phyloP scores from a whole-genome alignment of 2,888 invertebrate genomes.

The Autographa pulchrina region DNA sequence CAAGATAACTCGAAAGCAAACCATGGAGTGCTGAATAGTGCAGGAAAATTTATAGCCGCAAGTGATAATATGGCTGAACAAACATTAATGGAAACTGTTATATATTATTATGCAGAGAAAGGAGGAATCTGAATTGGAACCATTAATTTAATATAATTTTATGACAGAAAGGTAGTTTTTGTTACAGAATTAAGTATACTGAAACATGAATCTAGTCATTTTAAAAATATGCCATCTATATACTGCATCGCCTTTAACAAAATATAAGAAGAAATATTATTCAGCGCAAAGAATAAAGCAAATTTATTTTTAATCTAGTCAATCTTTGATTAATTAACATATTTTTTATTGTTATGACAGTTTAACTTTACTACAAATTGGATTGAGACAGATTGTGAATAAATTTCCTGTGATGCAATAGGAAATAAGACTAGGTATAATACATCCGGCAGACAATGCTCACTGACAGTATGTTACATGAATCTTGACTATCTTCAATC shows the following conservation, averaged over 20 bases:
- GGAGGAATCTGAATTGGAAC: constrained; percentile 39
- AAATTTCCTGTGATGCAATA: constrained; percentile 49
- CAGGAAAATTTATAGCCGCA: constrained; percentile 70
- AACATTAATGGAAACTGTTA: constrained; percentile 59
- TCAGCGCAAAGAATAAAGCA: no score
- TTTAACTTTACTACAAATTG: constrained; percentile 1
- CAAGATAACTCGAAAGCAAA: constrained; percentile 70
- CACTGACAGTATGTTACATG: constrained; percentile 39
- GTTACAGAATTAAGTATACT: neutral
- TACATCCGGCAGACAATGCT: constrained; percentile 38
- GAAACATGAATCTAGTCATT: no score
- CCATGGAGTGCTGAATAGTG: constrained; percentile 63
- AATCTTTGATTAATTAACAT: no score
- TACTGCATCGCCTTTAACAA: no score
- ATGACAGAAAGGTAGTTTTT: constrained; percentile 20
- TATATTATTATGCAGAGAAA: constrained; percentile 62
- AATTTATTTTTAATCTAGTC: no score
- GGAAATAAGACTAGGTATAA: constrained; percentile 48
- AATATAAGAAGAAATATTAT: no score
- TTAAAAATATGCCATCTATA: no score
- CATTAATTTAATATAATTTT: constrained; percentile 19
- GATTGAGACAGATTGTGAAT: constrained; percentile 23
- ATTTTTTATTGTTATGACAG: neutral
- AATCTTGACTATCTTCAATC: constrained; percentile 29
- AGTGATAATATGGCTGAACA: constrained; percentile 59